Evolutionary conservation across 2,888 invertebrate species (phyloP), one percentile per base, ranked within the genome.

Genomic region (Lapara coniferarum): DNA sequence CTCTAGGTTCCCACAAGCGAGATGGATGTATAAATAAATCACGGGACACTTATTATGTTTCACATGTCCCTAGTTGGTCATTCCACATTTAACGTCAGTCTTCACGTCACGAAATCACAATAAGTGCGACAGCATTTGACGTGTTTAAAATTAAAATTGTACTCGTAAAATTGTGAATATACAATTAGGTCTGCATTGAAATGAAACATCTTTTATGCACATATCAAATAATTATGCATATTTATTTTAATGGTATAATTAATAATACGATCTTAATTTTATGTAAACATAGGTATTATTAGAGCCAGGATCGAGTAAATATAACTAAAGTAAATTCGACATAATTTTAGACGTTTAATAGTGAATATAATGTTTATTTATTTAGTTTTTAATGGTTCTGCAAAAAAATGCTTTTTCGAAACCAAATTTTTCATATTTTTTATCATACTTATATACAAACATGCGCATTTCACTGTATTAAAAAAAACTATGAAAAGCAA

Each of bases 31-130:
- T 85, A 81, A 82, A 83, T 81, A 83, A 81, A 80, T 83, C 81
- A 85, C 79, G 78, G 37, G 66, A 68, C 70, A 77, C 75, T 85
- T 84, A 78, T 79, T 83, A 85, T 84, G 82, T 80, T 75, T 72
- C 77, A 73, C 78, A 75, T 81, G 84, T 82, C 76, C 77, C 80
- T 77, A 74, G 74, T 76, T 74, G 73, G 79, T 82, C 77, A 85
- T 82, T 87, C 82, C 73, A 81, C 81, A 88, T 89, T 83, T 85
- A 81, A 68, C 71, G 74, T 73, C 67, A 68, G 74, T 71, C 75
- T 68, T 71, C 73, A 55, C 69, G 75, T 77, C 79, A 78, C 78
- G 72, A 72, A 49, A 69, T 71, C 70, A 68, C 72, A 58, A 25
- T 63, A 63, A 51, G 30, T n/a, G 59, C 69, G 37, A 51, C 58